phyloP scores from a whole-genome alignment of 2,888 invertebrate species.

The Athrips mouffetella region DNA sequence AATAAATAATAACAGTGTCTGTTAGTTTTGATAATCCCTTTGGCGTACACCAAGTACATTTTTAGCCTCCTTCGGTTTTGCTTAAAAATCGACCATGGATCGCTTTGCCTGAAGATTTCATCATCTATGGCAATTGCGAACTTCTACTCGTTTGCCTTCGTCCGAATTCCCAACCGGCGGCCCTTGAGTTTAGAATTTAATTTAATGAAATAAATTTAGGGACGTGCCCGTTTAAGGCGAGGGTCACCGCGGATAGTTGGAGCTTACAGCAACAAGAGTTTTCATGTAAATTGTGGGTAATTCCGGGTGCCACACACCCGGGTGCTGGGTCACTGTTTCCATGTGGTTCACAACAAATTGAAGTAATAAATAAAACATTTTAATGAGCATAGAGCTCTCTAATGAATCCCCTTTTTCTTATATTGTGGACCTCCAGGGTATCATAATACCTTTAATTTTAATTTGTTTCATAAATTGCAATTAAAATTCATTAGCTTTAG shows the following conservation, averaged over 20 bases:
- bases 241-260: slow-evolving; percentile 9
- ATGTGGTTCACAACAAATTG: neutral
- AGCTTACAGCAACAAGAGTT: slow-evolving; percentile 4
- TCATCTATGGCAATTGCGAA: slow-evolving; percentile 50
- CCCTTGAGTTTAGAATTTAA: slow-evolving; percentile 70
- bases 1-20: too few species aligned
- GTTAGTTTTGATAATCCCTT: too few species aligned
- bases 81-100: neutral
- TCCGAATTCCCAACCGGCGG: slow-evolving; percentile 67
- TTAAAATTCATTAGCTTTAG: too few species aligned
- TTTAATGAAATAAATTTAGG: slow-evolving; percentile 74
- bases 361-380: too few species aligned
- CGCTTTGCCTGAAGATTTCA: neutral
- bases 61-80: neutral
- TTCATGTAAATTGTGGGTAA: slow-evolving; percentile 4
- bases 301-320: neutral
- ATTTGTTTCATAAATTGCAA: too few species aligned
- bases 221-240: slow-evolving; percentile 46
- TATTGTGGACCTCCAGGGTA: too few species aligned
- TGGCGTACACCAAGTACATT: neutral
- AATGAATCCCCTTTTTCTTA: too few species aligned
- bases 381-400: too few species aligned
- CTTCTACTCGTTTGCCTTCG: slow-evolving; percentile 74
- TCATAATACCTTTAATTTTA: too few species aligned
- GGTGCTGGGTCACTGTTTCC: neutral